phyloP scores from a whole-genome alignment of 1,140 invertebrate genomes.

The Dufourea novaeangliae region DNA sequence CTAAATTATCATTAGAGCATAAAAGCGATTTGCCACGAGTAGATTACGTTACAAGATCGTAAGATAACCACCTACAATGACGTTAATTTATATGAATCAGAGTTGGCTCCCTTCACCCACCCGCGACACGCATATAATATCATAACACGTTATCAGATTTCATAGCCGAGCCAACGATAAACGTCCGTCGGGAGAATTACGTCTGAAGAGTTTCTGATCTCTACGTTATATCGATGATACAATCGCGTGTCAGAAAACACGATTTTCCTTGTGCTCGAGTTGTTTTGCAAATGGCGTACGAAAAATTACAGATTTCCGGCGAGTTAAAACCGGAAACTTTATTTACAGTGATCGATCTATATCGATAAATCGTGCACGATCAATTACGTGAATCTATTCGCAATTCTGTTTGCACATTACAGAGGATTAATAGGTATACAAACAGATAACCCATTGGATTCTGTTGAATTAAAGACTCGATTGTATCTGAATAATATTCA shows the following conservation, averaged over 20 bases:
- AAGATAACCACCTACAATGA: conserved; percentile 51
- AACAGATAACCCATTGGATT: too few relatives aligned
- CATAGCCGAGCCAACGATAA: conserved; percentile 39
- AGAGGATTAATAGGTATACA: too few relatives aligned
- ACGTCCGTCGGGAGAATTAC: conserved; percentile 39
- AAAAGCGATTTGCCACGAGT: conserved; percentile 50
- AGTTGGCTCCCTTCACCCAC: too few relatives aligned
- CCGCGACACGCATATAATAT: conserved; percentile 45
- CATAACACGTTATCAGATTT: conserved; percentile 53
- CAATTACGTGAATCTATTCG: too few relatives aligned
- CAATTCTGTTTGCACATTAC: too few relatives aligned
- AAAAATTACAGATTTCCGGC: background rate
- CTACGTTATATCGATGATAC: background rate
- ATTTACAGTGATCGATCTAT: too few relatives aligned
- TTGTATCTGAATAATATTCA: too few relatives aligned
- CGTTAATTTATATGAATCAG: conserved; percentile 47
- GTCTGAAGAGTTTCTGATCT: conserved; percentile 8
- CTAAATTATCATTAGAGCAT: conserved; percentile 48
- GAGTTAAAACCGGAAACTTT: too few relatives aligned
- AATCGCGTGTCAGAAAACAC: background rate
- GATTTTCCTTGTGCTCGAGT: background rate
- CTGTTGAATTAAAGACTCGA: too few relatives aligned
- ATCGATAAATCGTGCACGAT: too few relatives aligned
- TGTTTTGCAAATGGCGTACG: background rate
- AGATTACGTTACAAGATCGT: conserved; percentile 50